phyloP scores from a whole-genome alignment of 2,888 invertebrate species.

The Drosophila phalerata region DNA sequence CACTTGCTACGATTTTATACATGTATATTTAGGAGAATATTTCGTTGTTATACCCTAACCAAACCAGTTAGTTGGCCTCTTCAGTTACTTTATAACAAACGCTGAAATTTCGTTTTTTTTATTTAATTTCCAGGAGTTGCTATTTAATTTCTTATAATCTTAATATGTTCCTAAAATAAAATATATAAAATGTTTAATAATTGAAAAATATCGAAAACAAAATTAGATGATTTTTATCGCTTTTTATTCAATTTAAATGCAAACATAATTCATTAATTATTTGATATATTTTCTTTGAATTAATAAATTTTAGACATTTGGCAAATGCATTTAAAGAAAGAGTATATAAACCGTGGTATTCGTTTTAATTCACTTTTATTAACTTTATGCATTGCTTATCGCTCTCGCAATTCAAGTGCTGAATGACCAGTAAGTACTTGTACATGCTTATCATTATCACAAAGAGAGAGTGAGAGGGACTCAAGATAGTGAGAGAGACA shows the following conservation, averaged over 20 bases:
- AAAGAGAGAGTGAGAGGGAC: not conserved
- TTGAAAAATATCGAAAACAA: too few relatives aligned
- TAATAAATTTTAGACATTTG: not conserved
- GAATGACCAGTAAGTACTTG: not conserved
- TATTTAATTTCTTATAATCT: too few relatives aligned
- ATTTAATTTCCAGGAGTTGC: too few relatives aligned
- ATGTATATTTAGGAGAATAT: too few relatives aligned
- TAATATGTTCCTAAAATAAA: too few relatives aligned
- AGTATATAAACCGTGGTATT: slow-evolving; percentile 4
- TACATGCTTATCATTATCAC: slow-evolving; percentile 11
- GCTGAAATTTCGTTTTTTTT: too few relatives aligned
- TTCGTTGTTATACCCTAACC: slow-evolving; percentile 2
- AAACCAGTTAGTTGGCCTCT: not conserved
- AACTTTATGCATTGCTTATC: slow-evolving; percentile 30
- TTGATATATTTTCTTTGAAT: not conserved
- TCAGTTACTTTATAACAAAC: too few relatives aligned
- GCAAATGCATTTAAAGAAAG: not conserved
- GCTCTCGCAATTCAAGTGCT: not conserved
- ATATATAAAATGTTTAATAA: too few relatives aligned
- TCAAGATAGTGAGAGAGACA: not conserved
- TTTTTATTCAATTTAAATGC: not conserved
- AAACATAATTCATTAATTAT: not conserved
- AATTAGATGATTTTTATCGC: too few relatives aligned
- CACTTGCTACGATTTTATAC: not conserved
- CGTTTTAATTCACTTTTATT: not conserved